Base-by-base conservation (phyloP, 2,888 invertebrate species). In the Theretra japonica region DNA sequence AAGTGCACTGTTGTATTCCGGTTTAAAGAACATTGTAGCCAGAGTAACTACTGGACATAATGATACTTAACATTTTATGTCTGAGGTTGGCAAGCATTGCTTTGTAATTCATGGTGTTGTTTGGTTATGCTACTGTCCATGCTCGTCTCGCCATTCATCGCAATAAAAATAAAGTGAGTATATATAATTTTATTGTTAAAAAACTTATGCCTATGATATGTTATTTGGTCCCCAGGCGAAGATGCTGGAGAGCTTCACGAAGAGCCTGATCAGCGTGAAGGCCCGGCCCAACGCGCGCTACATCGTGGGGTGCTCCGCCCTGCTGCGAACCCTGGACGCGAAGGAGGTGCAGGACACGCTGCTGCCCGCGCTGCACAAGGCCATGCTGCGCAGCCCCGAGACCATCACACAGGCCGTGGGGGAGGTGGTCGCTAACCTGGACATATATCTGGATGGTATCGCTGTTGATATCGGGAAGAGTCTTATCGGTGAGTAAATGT, bases 371-470 rank as follows among this genome's bases (percentile, higher is more conserved):
- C 93, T 99, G 71, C 98, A 98, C 87, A 98, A 98, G 87, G 96
- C 98, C 25, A 97, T 99, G 96, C 94, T 99, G 41, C 94, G 99
- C 70, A 99, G 98, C 91, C 99, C 99, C 0, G 99, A 99, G 95
- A 96, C 98, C 70, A 97, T 98, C 75, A 95, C 99, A 25, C 96
- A 97, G 86, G 96, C 96, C 23, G 97, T 99, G 56, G 97, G 97
- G 0, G 95, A 96, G 68, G 96, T 98, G 74, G 90, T 99, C 30
- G 95, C 95, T 8, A 96, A 96, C 70, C 86, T 98, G 7, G 95
- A 96, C 71, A 89, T 98, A 5, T 97, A 98, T 85, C 94, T 99
- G 33, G 98, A 98, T 83, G 95, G 96, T 69, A 96, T 97, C 87
- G 96, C 97, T 7, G 88, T 95, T 58, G 97, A 97, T 79, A 95